Evolutionary conservation across 2,888 invertebrate species (phyloP).

Genomic region (Ypsolopha sequella): DNA sequence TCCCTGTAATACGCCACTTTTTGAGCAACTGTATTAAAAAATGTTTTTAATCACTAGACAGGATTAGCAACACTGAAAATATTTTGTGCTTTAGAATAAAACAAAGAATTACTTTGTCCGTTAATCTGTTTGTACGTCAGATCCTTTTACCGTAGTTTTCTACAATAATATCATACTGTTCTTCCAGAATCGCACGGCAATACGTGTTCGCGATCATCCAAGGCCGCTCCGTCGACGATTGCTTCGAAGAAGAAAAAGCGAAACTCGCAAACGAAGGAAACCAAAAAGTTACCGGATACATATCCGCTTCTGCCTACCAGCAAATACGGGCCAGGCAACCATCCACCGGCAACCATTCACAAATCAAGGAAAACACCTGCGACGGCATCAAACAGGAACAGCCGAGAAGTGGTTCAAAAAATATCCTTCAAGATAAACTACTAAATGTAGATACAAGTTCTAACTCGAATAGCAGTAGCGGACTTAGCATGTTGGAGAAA

Average conservation of each 20-base stretch:
- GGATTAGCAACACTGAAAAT: too few species aligned
- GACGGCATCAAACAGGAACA: constrained; percentile 35
- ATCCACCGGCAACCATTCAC: constrained; percentile 23
- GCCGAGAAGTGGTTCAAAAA: constrained; percentile 42
- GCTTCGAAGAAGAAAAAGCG: constrained; percentile 60
- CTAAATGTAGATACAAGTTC: constrained; percentile 46
- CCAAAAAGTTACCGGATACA: constrained; percentile 61
- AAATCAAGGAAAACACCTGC: constrained; percentile 57
- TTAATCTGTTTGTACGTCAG: too few species aligned
- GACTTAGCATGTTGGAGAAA: constrained; percentile 39
- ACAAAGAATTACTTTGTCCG: too few species aligned
- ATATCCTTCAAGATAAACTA: constrained; percentile 59
- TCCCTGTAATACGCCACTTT: too few species aligned
- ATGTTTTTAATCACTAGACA: too few species aligned
- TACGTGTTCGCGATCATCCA: constrained; percentile 75
- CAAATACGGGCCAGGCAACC: constrained; percentile 34
- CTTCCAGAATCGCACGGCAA: constrained; percentile 71
- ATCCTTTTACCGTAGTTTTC: background rate
- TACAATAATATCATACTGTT: constrained; percentile 6
- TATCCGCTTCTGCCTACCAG: constrained; percentile 53
- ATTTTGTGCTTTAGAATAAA: too few species aligned
- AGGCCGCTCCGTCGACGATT: constrained; percentile 75
- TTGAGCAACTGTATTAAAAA: too few species aligned
- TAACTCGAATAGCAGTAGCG: constrained; percentile 46
- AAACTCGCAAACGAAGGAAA: constrained; percentile 38